A percentile compares a stretch with the other conserved stretches of the same genome.
These are phyloP conservation scores for Griposia aprilina DNA, from an alignment of 2,888 invertebrate species.

Conservation along the genomic window DNA sequence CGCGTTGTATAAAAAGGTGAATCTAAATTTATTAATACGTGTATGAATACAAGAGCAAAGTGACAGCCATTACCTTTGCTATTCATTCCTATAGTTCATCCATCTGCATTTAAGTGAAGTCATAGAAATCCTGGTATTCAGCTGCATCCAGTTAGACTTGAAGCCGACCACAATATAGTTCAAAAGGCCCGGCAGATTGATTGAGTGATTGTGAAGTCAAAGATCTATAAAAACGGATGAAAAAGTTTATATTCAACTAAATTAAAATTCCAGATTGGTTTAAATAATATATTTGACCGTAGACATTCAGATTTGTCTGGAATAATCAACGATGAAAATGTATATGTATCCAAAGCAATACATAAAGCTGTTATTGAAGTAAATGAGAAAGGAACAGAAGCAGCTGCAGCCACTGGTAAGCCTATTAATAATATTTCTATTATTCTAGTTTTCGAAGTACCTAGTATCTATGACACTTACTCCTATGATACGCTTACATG, in stretches of 20 bases:
- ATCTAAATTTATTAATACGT: not conserved
- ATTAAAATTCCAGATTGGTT: conserved; percentile 90
- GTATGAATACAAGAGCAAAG: not conserved
- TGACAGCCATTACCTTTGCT: not conserved
- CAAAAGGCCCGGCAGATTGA: no score
- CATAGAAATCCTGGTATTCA: no score
- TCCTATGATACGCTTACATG: not conserved
- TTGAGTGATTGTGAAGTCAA: not conserved
- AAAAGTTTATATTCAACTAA: no score
- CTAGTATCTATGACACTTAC: not conserved
- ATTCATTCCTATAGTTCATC: not conserved
- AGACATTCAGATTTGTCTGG: conserved; percentile 88
- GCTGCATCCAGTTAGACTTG: no score
- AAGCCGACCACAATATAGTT: no score
- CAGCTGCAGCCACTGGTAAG: conserved; percentile 94
- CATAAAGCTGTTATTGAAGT: conserved; percentile 96
- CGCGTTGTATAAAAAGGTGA: conserved; percentile 72
- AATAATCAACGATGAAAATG: conserved; percentile 84
- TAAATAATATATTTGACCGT: conserved; percentile 90
- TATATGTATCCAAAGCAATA: conserved; percentile 91
- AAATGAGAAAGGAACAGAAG: conserved; percentile 95
- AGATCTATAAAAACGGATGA: not conserved
- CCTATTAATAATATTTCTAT: conserved; percentile 27
- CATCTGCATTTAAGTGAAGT: not conserved
- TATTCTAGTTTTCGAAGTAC: not conserved